Evolutionary conservation across 2,888 invertebrate species (phyloP), one percentile per base, ranked within the genome.

Genomic region (Xylota segnis): DNA sequence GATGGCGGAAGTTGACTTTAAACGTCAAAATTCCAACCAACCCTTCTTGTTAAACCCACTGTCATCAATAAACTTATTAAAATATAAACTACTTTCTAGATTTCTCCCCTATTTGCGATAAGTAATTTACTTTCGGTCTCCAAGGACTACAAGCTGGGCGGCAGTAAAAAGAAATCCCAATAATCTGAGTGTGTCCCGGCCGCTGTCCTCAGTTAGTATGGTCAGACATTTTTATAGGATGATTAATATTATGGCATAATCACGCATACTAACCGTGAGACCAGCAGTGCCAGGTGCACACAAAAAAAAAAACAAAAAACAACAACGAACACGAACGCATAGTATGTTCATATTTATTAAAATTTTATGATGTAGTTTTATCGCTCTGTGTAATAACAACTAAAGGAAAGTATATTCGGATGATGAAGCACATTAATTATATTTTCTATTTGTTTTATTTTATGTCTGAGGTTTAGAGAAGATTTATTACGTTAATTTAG

Each of bases 341-440:
- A 23, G 43, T 14, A 14, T 14, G 43, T 43, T 47, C 18, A 47
- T 47, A 47, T 47, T 47, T 47, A 47, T 18, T 47, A 47, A 47
- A 18, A 9, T 18, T 47, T 47, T 47, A 47, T 47, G 10, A 9
- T 7, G 9, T 47, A 47, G 7, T 16, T 23, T n/a, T 47, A 47
- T 23, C 47, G 47, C 43, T 43, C 12, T 40, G 4, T 43, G 37
- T 37, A 37, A 37, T 9, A 37, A 37, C 37, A 37, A 37, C 9
- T 10, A 37, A 7, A 37, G 10, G 6, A 43, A 43, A 43, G 6
- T 14, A 14, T n/a, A 14, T 14, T 43, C n/a, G 43, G 43, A 43
- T 14, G 43, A 43, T 43, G 43, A 43, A 43, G 43, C 43, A 5
- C 6, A 43, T n/a, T 43, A 43, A 43, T 14, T 43, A 14, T 14